Evolutionary conservation across 2,888 invertebrate species (phyloP), one percentile per base, ranked within the genome.

Genomic region (Habroteleia sp.): DNA sequence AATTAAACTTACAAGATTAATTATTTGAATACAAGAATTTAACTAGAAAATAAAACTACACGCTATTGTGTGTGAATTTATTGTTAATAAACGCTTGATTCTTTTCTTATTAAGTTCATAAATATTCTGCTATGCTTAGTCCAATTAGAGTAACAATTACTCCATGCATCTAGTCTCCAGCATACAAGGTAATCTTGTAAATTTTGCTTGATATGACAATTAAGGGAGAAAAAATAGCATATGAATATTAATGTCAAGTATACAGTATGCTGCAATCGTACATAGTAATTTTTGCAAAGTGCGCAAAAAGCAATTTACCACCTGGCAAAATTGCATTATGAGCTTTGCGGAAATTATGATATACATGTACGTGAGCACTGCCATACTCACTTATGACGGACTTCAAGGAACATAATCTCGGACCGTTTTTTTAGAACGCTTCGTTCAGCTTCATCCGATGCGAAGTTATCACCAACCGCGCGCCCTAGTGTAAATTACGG

Each of bases 401-500:
- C 17, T 63, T 41, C 2, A 8, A 35, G 39, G 10, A 37, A 54
- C 13, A 17, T 44, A 33, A 52, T 37, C 29, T 60, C 8, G 3
- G 7, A 31, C 29, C 6, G 33, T 56, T 56, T 56, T n/a, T 27
- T 20, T 6, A 1, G 4, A 16, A 6, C 20, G 13, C 23, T 3
- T 27, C 50, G 35, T 60, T 50, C 31, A 13, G 27, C 72, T 37
- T 11, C 31, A 52, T 60, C 52, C 52, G 8, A 48, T 25, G 52
- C 13, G 11, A 50, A 68, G 41, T 74, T 62, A 66, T 66, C 66
- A 41, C 54, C 41, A 8, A 54, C 63, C 46, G 48, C 52, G 50
- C 46, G 44, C 41, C 54, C 41, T 44, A 48, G 56, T 14, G 68
- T 76, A 62, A 76, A 76, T 72, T 72, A 76, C 72, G 46, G 68